Percentiles rank a stretch among this genome's conserved stretches.
phyloP scores from a whole-genome alignment of 2,797 vertebrate genomes.

The Gymnothorax reevesii region DNA sequence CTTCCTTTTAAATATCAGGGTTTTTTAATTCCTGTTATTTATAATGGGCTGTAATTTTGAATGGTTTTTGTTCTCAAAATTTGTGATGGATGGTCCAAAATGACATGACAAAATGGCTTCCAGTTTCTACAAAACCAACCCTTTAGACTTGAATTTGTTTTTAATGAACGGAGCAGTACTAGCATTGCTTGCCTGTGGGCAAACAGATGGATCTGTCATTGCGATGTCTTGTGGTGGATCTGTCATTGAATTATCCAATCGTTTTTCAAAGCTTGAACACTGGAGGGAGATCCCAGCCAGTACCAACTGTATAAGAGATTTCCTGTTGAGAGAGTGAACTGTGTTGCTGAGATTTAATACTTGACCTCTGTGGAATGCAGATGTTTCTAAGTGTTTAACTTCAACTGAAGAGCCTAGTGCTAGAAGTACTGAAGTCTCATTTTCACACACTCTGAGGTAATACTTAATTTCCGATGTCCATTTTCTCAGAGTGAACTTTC shows the following conservation, averaged over 20 bases:
- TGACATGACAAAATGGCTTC: not conserved
- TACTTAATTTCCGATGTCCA: too few species aligned
- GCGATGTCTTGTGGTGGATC: not conserved
- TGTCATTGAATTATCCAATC: not conserved
- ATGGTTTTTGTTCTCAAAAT: not conserved
- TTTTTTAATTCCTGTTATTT: not conserved
- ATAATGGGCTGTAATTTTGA: not conserved
- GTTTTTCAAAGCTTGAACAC: not conserved
- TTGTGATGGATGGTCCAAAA: not conserved
- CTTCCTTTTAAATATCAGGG: not conserved
- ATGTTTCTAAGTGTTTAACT: not conserved
- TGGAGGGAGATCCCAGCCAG: not conserved
- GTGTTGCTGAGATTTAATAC: not conserved
- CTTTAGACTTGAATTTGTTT: not conserved
- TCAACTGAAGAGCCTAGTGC: too few species aligned
- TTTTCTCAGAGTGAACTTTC: too few species aligned
- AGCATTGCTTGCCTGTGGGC: not conserved
- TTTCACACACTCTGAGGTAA: too few species aligned
- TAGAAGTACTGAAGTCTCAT: too few species aligned
- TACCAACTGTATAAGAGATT: not conserved
- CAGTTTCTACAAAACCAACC: not conserved
- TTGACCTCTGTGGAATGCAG: not conserved
- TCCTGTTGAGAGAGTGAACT: not conserved
- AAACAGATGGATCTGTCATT: too few species aligned
- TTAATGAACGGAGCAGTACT: not conserved